Conservation (phyloP, 2,113 vertebrate species). For the Semnornis frantzii region DNA sequence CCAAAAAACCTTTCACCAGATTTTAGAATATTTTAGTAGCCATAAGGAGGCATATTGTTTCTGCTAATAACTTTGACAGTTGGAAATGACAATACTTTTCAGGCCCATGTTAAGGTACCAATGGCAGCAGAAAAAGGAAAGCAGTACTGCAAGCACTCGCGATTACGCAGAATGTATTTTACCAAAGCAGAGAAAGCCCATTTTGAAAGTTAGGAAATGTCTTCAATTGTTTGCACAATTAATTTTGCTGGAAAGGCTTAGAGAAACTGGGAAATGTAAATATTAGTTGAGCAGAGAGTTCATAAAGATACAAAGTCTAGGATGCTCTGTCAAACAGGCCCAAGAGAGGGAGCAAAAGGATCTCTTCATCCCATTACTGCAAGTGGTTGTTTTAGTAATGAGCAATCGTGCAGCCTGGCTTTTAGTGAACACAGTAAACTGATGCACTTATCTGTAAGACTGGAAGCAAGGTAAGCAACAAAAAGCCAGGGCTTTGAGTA, state of each 20-base stretch:
- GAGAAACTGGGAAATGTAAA: constrained; percentile 26
- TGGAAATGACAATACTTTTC: not conserved
- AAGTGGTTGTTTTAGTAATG: constrained; percentile 63
- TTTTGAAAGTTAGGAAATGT: not conserved
- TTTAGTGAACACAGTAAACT: constrained; percentile 45
- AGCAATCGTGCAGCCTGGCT: constrained; percentile 10
- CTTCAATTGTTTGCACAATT: not conserved
- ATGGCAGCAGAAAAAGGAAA: constrained; percentile 29
- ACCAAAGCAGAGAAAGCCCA: not conserved
- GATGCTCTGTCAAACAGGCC: constrained; percentile 22
- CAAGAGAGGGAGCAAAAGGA: constrained; percentile 47
- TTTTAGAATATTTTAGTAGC: not conserved
- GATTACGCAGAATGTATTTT: not conserved
- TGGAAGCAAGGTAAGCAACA: constrained; percentile 70
- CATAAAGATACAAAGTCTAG: constrained; percentile 48
- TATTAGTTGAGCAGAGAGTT: constrained; percentile 69
- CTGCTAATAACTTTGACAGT: not conserved
- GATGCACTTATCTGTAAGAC: constrained; percentile 40
- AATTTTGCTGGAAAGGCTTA: not conserved
- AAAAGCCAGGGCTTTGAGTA: constrained; percentile 61
- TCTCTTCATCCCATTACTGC: not conserved
- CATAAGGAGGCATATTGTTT: not conserved
- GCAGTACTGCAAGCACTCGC: not conserved
- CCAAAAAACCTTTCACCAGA: not conserved
- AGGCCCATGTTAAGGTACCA: not conserved